Evolutionary conservation across 2,797 vertebrate species (phyloP).

Genomic region (Sebastes trivittatus): DNA sequence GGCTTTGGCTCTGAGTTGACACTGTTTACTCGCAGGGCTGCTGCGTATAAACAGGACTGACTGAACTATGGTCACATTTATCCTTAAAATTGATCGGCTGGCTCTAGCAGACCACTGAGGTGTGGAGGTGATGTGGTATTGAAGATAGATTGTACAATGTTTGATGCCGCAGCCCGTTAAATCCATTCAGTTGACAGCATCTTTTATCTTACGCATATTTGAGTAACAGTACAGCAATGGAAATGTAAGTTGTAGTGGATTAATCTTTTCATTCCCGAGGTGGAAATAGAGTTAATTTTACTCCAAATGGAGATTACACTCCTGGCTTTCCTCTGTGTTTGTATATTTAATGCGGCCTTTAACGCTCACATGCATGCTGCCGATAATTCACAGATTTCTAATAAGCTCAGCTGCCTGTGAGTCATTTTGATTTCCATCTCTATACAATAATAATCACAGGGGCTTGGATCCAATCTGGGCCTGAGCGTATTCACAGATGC

Average conservation of each 20-base stretch:
- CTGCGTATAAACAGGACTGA: constrained; percentile 7
- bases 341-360: constrained; percentile 15
- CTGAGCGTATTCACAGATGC: constrained; percentile 54
- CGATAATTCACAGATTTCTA: constrained; percentile 40
- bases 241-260: neutral
- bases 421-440: constrained; percentile 63
- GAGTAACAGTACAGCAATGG: neutral
- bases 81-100: constrained; percentile 3
- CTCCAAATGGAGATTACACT: constrained; percentile 3
- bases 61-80: constrained; percentile 23
- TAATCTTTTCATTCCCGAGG: neutral
- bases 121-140: constrained; percentile 11
- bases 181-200: constrained; percentile 12
- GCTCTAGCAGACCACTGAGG: constrained; percentile 8
- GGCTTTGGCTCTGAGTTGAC: neutral
- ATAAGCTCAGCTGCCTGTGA: constrained; percentile 45
- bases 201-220: neutral
- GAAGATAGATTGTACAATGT: neutral
- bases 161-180: neutral
- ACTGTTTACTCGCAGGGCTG: neutral
- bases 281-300: constrained; percentile 14
- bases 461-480: constrained; percentile 56
- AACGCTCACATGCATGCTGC: neutral
- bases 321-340: constrained; percentile 22
- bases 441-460: constrained; percentile 43